Conservation (phyloP, 2,113 vertebrate species). For the Spizaetus ornatus region DNA sequence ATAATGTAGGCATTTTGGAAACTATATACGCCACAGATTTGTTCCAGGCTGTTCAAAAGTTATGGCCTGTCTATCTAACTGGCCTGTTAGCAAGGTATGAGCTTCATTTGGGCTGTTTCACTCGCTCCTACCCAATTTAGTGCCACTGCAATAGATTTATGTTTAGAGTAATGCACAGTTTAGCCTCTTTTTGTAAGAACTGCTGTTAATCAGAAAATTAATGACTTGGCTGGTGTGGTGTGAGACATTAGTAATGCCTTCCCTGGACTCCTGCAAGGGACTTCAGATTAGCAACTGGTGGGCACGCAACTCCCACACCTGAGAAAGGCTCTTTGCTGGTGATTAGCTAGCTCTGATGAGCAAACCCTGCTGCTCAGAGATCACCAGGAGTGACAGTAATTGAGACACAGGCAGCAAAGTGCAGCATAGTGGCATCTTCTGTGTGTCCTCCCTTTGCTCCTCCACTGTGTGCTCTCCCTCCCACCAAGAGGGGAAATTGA, state of each 20-base stretch:
- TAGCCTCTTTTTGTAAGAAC: slow-evolving; percentile 40
- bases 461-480: not conserved
- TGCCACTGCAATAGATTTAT: slow-evolving; percentile 41
- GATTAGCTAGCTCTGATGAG: not conserved
- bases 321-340: not conserved
- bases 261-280: not conserved
- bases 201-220: slow-evolving; percentile 60
- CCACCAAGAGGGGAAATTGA: not conserved
- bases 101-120: slow-evolving; percentile 35
- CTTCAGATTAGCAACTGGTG: not conserved
- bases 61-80: slow-evolving; percentile 23
- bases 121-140: slow-evolving; percentile 5
- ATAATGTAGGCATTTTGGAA: slow-evolving; percentile 60
- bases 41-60: slow-evolving; percentile 40
- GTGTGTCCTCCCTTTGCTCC: not conserved
- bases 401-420: not conserved
- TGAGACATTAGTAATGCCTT: not conserved
- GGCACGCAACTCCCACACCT: not conserved
- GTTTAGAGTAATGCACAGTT: not conserved
- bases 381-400: not conserved
- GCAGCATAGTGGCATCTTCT: not conserved
- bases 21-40: slow-evolving; percentile 40
- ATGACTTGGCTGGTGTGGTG: slow-evolving; percentile 2
- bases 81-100: slow-evolving; percentile 45
- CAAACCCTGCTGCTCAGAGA: not conserved